Evolutionary conservation across 30 jellyfish, hydroid and myxozoan genomes (phyloP).

Genomic region (Nemopilema nomurai): DNA sequence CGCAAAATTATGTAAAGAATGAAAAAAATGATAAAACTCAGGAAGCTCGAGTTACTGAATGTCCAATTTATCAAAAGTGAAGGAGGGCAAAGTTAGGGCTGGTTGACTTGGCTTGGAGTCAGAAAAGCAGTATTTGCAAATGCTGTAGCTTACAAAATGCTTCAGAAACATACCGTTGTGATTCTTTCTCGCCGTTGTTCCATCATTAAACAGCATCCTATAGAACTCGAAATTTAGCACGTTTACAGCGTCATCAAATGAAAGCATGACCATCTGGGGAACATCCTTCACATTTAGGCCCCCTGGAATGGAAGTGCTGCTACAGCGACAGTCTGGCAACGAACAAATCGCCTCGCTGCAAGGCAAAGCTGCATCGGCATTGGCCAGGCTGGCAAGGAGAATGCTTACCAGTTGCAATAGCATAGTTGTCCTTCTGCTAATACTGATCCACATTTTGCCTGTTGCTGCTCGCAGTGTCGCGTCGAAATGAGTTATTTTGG

Average conservation of each 20-base stretch:
- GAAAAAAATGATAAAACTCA: too few relatives aligned
- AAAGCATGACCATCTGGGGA: conserved; percentile 84
- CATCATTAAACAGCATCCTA: conserved; percentile 33
- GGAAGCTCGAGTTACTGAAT: too few relatives aligned
- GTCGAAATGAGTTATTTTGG: too few relatives aligned
- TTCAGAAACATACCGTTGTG: conserved; percentile 71
- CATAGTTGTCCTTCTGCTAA: not conserved
- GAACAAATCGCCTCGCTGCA: conserved; percentile 62
- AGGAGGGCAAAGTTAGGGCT: too few relatives aligned
- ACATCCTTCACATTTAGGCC: conserved; percentile 61
- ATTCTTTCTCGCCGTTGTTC: conserved; percentile 31
- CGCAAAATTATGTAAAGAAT: too few relatives aligned
- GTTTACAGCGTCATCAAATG: conserved; percentile 81
- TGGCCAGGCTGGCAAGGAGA: not conserved
- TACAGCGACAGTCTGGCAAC: conserved; percentile 78
- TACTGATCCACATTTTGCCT: not conserved
- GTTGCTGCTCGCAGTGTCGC: too few relatives aligned
- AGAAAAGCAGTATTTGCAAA: too few relatives aligned
- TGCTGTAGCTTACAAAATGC: not conserved
- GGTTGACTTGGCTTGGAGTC: too few relatives aligned
- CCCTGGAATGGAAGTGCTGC: conserved; percentile 68
- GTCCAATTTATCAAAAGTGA: too few relatives aligned
- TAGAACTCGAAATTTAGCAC: conserved; percentile 22
- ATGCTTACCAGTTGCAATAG: not conserved
- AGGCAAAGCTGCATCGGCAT: conserved; percentile 13